A percentile compares a stretch with the other conserved stretches of the same genome.
These are phyloP conservation scores for Ganaspis brasiliensis DNA, from an alignment of 2,888 invertebrate genomes.

Conservation along the genomic window DNA sequence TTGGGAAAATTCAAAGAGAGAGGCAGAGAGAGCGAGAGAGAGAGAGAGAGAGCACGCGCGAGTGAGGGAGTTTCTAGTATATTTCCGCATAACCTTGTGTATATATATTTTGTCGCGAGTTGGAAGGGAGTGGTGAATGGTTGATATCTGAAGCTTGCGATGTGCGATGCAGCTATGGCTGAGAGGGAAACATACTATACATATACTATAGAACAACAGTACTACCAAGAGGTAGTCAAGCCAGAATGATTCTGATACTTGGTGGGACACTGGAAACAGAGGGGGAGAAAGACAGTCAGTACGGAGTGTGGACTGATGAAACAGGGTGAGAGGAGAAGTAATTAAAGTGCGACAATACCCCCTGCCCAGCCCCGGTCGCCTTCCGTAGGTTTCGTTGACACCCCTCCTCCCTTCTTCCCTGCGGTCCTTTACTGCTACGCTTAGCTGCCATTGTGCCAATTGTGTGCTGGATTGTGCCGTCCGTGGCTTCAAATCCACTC, in stretches of 20 bases:
- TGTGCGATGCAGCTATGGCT: constrained; percentile 49
- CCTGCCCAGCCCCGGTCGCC: constrained; percentile 59
- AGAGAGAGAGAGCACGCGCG: no score
- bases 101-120: constrained; percentile 42
- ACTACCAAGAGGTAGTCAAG: constrained; percentile 44
- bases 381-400: constrained; percentile 45
- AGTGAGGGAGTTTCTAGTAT: constrained; percentile 51
- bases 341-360: constrained; percentile 78
- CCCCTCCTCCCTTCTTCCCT: constrained; percentile 54
- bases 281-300: constrained; percentile 51
- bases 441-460: constrained; percentile 78
- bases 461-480: constrained; percentile 71
- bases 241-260: constrained; percentile 35
- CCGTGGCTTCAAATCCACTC: constrained; percentile 77
- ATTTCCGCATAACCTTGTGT: constrained; percentile 44
- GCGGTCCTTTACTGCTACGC: constrained; percentile 73
- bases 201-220: constrained; percentile 48
- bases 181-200: constrained; percentile 50
- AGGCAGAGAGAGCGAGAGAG: no score
- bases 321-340: constrained; percentile 74
- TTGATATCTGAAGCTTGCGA: constrained; percentile 40
- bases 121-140: constrained; percentile 51
- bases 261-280: constrained; percentile 46
- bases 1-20: constrained; percentile 58
- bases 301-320: constrained; percentile 51